Conservation (phyloP, 2,113 vertebrate species). For the Datnioides undecimradiatus region DNA sequence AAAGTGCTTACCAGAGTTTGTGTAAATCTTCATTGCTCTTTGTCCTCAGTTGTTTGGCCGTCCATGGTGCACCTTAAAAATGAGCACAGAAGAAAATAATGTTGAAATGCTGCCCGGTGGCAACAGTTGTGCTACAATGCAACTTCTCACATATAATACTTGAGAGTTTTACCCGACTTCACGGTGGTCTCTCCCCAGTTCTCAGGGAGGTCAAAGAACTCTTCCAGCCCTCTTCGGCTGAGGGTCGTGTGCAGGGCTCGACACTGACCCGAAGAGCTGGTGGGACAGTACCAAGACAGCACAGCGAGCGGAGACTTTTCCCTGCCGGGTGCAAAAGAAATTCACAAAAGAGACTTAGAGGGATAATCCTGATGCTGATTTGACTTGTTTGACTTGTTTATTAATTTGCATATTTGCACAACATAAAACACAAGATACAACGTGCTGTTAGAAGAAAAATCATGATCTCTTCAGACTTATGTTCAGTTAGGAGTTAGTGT, state of each 20-base stretch:
- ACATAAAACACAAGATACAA: not conserved
- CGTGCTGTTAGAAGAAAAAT: not conserved
- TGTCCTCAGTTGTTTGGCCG: conserved; percentile 89
- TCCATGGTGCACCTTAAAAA: conserved; percentile 91
- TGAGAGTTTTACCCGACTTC: conserved; percentile 89
- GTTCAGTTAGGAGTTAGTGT: too few relatives aligned
- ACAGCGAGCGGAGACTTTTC: not conserved
- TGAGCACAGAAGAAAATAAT: not conserved
- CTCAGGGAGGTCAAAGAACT: conserved; percentile 93
- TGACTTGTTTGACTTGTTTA: not conserved
- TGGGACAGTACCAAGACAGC: conserved; percentile 17
- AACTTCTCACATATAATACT: not conserved
- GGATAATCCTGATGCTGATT: not conserved
- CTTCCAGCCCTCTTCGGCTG: conserved; percentile 87
- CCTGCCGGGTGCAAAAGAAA: conserved; percentile 39
- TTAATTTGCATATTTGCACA: not conserved
- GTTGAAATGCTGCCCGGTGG: not conserved
- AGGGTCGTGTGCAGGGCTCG: conserved; percentile 86
- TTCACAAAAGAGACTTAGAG: not conserved
- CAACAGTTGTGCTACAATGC: not conserved
- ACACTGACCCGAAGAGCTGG: conserved; percentile 52
- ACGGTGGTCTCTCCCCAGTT: conserved; percentile 93
- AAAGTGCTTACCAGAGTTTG: conserved; percentile 91
- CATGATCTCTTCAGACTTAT: too few relatives aligned
- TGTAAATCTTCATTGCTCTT: conserved; percentile 97